A percentile compares a stretch with the other conserved stretches of the same genome.
Conservation (phyloP, 2,888 invertebrate genomes). For the Polia nebulosa region DNA sequence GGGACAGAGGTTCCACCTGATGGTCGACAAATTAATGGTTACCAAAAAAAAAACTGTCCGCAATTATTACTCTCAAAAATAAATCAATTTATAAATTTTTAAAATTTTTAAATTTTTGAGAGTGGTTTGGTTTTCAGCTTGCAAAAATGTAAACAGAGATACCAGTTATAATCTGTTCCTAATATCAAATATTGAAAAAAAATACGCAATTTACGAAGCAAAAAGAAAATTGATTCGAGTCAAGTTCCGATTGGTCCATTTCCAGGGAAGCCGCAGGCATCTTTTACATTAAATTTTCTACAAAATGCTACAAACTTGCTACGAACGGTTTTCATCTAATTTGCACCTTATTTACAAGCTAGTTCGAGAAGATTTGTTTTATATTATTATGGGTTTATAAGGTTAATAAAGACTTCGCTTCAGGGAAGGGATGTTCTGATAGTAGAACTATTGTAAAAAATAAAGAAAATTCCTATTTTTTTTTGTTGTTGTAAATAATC, state of each 20-base stretch:
- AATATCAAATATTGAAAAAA: conserved; percentile 2
- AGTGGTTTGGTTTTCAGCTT: no score
- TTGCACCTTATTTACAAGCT: conserved; percentile 34
- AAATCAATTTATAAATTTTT: no score
- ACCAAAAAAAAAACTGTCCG: no score
- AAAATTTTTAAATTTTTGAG: no score
- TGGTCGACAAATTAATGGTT: no score
- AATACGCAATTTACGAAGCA: conserved; percentile 22
- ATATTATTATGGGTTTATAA: not conserved
- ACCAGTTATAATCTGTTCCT: not conserved
- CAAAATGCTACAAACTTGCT: conserved; percentile 24
- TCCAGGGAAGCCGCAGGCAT: conserved; percentile 61
- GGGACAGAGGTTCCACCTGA: no score
- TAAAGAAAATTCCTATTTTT: not conserved
- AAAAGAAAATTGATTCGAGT: conserved; percentile 55
- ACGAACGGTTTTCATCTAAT: conserved; percentile 35
- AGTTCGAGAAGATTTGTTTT: not conserved
- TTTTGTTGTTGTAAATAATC: not conserved
- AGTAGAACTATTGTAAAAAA: no score
- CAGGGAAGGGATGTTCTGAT: not conserved
- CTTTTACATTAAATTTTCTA: conserved; percentile 53
- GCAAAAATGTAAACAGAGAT: not conserved
- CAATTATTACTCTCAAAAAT: no score
- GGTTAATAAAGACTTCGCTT: not conserved
- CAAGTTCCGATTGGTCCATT: conserved; percentile 63